A percentile compares a stretch with the other conserved stretches of the same genome.
Evolutionary conservation across 2,888 invertebrate genomes (phyloP).

Genomic region (Piscicola geometra): DNA sequence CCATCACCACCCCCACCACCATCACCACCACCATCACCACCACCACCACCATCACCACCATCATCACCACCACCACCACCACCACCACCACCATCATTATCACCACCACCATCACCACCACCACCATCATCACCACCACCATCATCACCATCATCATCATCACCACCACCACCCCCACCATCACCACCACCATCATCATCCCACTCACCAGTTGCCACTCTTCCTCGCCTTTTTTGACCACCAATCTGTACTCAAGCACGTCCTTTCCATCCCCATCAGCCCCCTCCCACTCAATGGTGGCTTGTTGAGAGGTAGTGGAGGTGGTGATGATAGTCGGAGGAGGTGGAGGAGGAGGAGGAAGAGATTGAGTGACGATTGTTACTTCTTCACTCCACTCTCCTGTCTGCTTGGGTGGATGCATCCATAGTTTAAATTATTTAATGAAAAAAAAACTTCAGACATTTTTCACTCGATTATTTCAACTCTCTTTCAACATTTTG

Average conservation of each 20-base stretch:
- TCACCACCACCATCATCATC: constrained; percentile 5
- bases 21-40: neutral
- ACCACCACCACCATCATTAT: neutral
- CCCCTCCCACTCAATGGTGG: constrained; percentile 71
- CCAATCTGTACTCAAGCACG: constrained; percentile 68
- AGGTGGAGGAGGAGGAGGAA: constrained; percentile 73
- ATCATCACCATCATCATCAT: neutral
- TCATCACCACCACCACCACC: too few species aligned
- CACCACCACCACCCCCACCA: neutral
- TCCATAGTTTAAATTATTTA: too few species aligned
- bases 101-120: constrained; percentile 2
- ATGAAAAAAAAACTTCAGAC: too few species aligned
- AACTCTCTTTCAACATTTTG: too few species aligned
- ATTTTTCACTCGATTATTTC: too few species aligned
- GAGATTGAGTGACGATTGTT: constrained; percentile 72
- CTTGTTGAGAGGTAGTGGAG: constrained; percentile 67
- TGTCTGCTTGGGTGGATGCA: neutral
- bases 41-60: too few species aligned
- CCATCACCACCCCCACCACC: neutral
- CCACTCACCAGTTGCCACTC: neutral
- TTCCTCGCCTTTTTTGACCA: neutral
- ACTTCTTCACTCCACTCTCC: constrained; percentile 74
- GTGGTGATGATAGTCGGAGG: constrained; percentile 62
- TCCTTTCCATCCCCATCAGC: constrained; percentile 76
- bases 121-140: constrained; percentile 2